Evolutionary conservation across 1,140 invertebrate species (phyloP).

Genomic region (Dufourea novaeangliae): DNA sequence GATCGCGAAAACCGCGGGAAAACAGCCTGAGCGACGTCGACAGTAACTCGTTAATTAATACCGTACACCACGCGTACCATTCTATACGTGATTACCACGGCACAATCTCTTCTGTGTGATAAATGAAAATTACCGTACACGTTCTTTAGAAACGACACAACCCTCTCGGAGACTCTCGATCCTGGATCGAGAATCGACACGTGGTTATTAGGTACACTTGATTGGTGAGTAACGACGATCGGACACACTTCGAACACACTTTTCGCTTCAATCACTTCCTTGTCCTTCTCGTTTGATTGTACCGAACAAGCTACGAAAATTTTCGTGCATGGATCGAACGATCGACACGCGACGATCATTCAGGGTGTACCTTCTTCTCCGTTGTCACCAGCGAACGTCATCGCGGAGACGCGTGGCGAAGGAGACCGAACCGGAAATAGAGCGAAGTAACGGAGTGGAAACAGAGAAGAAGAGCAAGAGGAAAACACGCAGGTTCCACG

Average conservation of each 20-base stretch:
- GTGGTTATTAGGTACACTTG: neutral
- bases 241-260: neutral
- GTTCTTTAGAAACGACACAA: neutral
- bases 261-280: neutral
- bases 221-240: neutral
- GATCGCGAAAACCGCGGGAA: slow-evolving; percentile 20
- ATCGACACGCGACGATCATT: neutral
- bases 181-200: neutral
- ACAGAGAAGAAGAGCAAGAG: neutral
- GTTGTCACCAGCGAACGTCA: neutral
- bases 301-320: neutral
- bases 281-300: neutral
- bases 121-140: neutral
- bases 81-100: neutral
- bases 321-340: neutral
- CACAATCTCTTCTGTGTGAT: neutral
- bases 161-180: neutral
- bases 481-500: neutral
- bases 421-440: neutral
- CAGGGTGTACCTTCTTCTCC: too few relatives aligned
- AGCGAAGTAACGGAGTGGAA: neutral
- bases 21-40: neutral
- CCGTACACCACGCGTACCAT: neutral
- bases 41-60: neutral
- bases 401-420: neutral